Evolutionary conservation across 2,113 vertebrate genomes (phyloP).

Genomic region (Rhinolophus sinicus): DNA sequence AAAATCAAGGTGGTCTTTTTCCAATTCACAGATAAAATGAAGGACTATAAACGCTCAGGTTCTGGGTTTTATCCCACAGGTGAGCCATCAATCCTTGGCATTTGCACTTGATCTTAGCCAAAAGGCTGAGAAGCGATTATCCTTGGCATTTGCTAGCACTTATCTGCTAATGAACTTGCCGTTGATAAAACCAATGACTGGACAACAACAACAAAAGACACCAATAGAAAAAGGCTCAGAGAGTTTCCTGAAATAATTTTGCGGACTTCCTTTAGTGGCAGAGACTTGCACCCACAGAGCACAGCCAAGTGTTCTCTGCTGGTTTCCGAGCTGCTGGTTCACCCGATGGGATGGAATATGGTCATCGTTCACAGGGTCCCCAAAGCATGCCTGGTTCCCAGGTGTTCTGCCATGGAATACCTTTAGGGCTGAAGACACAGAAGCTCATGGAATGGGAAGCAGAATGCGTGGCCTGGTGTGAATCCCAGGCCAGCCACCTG

Average conservation of each 20-base stretch:
- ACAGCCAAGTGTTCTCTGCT: background rate
- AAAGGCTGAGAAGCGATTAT: no score
- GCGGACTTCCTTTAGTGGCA: background rate
- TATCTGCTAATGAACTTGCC: background rate
- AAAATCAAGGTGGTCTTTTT: background rate
- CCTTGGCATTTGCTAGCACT: background rate
- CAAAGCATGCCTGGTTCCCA: background rate
- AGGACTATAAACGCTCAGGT: background rate
- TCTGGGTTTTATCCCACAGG: background rate
- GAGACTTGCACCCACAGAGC: background rate
- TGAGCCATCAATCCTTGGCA: background rate
- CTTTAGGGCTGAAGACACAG: background rate
- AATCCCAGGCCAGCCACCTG: background rate
- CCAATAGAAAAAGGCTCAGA: background rate
- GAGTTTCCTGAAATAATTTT: background rate
- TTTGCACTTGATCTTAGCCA: no score
- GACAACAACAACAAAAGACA: background rate
- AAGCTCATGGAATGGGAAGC: accelerated
- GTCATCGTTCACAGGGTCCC: background rate
- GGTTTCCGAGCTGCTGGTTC: background rate
- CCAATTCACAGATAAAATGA: background rate
- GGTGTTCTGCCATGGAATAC: background rate
- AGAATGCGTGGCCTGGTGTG: background rate
- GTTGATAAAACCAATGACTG: background rate
- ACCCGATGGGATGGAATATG: accelerated